These are phyloP conservation scores for Zygothrica quintamaculata DNA, from an alignment of 2,888 invertebrate genomes.

Conservation along the genomic window DNA sequence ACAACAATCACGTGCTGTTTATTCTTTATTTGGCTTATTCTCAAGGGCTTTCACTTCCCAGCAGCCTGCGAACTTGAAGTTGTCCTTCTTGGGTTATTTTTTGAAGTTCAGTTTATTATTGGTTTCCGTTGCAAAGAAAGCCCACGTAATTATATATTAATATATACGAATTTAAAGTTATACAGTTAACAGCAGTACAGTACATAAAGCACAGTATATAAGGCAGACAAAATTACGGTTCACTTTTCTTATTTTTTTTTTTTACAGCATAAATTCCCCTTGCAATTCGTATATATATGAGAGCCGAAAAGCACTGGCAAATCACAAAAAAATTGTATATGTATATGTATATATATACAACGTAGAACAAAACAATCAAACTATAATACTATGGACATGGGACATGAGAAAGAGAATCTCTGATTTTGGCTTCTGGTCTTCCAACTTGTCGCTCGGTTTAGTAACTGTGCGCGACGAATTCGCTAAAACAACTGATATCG, in stretches of 20 bases:
- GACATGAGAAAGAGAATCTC: constrained; percentile 43
- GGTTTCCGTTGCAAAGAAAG: constrained; percentile 49
- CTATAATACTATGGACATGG: constrained; percentile 44
- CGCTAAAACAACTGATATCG: constrained; percentile 80
- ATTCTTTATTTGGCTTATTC: too few species aligned
- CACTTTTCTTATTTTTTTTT: constrained; percentile 22
- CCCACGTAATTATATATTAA: constrained; percentile 61
- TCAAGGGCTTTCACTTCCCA: constrained; percentile 6
- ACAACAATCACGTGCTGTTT: constrained; percentile 34
- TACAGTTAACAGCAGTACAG: neutral
- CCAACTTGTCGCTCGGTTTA: constrained; percentile 32
- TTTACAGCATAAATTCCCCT: constrained; percentile 37
- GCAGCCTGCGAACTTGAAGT: constrained; percentile 71
- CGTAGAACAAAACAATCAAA: constrained; percentile 16
- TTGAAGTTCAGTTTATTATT: constrained; percentile 13
- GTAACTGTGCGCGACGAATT: constrained; percentile 76
- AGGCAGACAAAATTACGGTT: constrained; percentile 66
- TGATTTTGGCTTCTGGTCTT: constrained; percentile 24
- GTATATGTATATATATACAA: too few species aligned
- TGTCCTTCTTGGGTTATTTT: too few species aligned
- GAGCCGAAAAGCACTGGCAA: constrained; percentile 12
- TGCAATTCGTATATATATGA: constrained; percentile 8
- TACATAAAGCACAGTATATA: constrained; percentile 8
- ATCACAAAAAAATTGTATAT: too few species aligned
- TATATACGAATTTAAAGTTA: constrained; percentile 38